Base-by-base conservation (phyloP, 1,140 invertebrate genomes). In the Samia ricini region DNA sequence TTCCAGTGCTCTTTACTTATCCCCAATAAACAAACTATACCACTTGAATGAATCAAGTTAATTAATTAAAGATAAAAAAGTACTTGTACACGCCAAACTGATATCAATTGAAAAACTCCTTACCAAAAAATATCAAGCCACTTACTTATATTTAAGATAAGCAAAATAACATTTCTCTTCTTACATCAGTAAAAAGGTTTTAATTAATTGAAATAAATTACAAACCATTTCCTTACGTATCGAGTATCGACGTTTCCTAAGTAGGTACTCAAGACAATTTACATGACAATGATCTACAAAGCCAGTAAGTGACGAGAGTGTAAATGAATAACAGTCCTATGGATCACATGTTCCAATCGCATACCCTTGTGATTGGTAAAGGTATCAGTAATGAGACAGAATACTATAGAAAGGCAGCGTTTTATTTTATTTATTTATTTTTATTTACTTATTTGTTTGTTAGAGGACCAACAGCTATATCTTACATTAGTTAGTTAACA, bases 311-410 rank as follows among this genome's bases (percentile, higher is more conserved):
- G 26, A 21, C 7, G 20, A 19, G 56, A 57, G 56, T 36, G 29
- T 10, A 29, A 57, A 57, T 36, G 19, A 57, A 42, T n/a, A 15
- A 42, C n/a, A 42, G 33, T 57, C 1, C 26, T 22, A 52, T 52
- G 20, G 8, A 57, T 57, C 26, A 29, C 23, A 36, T 26, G 56
- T 57, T 26, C 29, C 56, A 21, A 57, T 57, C 56, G 29, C 56
- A 42, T 56, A 20, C 26, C 56, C 42, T 2, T 36, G 26, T 42
- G 42, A 57, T 57, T 57, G 29, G 18, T 19, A 29, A 1, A 15
- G 15, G 52, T 22, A 55, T 24, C 24, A 20, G 19, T 4, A 18
- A 21, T 42, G 10, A 42, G n/a, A 15, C 15, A 42, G 33, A 42
- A 42, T 42, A 42, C 33, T 10, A 15, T 15, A n/a, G n/a, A 42